These are phyloP conservation scores for Pygoscelis adeliae DNA, from an alignment of 2,113 vertebrate species.

Conservation along the genomic window DNA sequence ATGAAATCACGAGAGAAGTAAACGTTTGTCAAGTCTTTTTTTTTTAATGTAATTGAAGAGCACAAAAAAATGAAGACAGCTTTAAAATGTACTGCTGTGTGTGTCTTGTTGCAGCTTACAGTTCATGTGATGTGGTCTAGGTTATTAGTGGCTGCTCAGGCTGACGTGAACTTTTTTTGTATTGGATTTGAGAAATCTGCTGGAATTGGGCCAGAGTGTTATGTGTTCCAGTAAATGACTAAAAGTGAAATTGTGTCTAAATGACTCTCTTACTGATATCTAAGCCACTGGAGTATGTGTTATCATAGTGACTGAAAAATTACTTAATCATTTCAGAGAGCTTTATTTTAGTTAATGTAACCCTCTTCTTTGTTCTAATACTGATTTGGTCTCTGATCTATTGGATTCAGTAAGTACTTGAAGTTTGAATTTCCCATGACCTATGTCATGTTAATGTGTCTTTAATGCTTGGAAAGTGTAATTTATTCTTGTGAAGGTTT, in stretches of 20 bases:
- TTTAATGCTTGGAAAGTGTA: background rate
- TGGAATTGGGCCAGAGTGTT: slow-evolving; percentile 41
- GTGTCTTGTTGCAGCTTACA: background rate
- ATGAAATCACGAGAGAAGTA: slow-evolving; percentile 36
- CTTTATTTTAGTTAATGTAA: slow-evolving; percentile 46
- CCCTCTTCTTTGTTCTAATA: background rate
- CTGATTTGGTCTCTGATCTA: slow-evolving; percentile 49
- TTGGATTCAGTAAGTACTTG: slow-evolving; percentile 46
- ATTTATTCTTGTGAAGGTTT: slow-evolving; percentile 29
- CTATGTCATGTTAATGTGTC: slow-evolving; percentile 30
- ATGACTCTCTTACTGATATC: slow-evolving; percentile 39
- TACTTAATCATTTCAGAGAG: slow-evolving; percentile 31
- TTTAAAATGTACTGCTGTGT: background rate
- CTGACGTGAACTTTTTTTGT: background rate
- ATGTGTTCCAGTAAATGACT: slow-evolving; percentile 59
- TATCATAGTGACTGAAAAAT: slow-evolving; percentile 37
- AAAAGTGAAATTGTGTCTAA: slow-evolving; percentile 53
- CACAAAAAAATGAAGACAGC: background rate
- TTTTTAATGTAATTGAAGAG: background rate
- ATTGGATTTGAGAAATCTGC: slow-evolving; percentile 44
- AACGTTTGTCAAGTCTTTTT: background rate
- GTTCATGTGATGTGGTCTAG: background rate
- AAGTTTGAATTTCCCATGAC: slow-evolving; percentile 57
- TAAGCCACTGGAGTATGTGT: slow-evolving; percentile 7
- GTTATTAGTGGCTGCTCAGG: background rate